A percentile compares a stretch with the other conserved stretches of the same genome.
phyloP scores from a whole-genome alignment of 2,888 invertebrate genomes.

The Leptodirus hochenwartii region DNA sequence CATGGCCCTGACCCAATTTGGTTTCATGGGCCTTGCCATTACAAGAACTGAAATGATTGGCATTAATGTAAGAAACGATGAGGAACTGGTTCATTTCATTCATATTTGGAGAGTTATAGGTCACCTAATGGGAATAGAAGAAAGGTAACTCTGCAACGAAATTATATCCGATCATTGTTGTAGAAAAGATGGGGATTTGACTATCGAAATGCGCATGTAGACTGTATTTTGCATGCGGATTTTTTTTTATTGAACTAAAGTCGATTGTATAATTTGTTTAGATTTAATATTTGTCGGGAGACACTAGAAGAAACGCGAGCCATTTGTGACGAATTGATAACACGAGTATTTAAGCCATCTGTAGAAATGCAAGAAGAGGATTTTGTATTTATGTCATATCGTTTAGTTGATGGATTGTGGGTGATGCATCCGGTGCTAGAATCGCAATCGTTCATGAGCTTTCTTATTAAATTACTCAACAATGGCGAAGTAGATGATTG shows the following conservation, averaged over 20 bases:
- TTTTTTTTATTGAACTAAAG: neutral
- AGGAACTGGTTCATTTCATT: slow-evolving; percentile 54
- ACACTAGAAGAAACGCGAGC: slow-evolving; percentile 41
- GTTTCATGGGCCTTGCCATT: slow-evolving; percentile 62
- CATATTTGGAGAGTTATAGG: slow-evolving; percentile 78
- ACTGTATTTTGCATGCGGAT: neutral
- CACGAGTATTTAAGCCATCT: slow-evolving; percentile 41
- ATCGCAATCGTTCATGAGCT: slow-evolving; percentile 28
- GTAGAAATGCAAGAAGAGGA: slow-evolving; percentile 38
- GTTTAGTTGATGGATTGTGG: slow-evolving; percentile 51
- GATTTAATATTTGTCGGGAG: slow-evolving; percentile 52
- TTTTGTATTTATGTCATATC: slow-evolving; percentile 44
- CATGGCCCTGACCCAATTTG: slow-evolving; percentile 72
- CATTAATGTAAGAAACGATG: slow-evolving; percentile 35
- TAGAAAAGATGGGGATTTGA: neutral
- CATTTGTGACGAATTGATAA: slow-evolving; percentile 37
- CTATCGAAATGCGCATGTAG: neutral
- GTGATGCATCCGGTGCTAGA: slow-evolving; percentile 43
- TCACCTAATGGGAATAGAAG: slow-evolving; percentile 63
- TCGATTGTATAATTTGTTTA: slow-evolving; percentile 24
- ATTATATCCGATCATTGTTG: neutral
- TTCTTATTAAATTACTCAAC: slow-evolving; percentile 6
- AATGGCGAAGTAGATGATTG: neutral
- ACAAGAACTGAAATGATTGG: slow-evolving; percentile 46
- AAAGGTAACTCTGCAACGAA: slow-evolving; percentile 34